A percentile compares a stretch with the other conserved stretches of the same genome.
phyloP scores from a whole-genome alignment of 2,113 vertebrate genomes.

The Amia ocellicauda region DNA sequence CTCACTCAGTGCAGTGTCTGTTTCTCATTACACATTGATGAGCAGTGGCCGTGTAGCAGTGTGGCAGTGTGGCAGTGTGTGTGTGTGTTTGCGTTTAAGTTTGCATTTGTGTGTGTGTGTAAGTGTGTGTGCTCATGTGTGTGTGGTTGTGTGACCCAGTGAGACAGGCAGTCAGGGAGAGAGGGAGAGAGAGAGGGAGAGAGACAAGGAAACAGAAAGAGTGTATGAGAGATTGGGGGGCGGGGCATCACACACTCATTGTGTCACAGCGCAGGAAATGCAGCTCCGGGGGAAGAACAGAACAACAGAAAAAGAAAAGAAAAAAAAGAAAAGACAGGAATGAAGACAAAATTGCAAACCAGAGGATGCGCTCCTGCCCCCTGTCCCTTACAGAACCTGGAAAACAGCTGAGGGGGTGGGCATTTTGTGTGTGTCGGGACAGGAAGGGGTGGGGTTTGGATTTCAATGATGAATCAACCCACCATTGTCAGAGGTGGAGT shows the following conservation, averaged over 20 bases:
- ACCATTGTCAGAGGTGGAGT: too few species aligned
- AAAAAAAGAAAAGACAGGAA: conserved; percentile 25
- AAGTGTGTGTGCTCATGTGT: conserved; percentile 48
- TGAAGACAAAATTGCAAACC: conserved; percentile 22
- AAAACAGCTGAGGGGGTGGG: too few species aligned
- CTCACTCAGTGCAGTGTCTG: conserved; percentile 50
- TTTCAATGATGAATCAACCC: too few species aligned
- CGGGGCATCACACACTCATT: too few species aligned
- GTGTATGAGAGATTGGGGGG: conserved; percentile 14
- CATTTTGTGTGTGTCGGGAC: too few species aligned
- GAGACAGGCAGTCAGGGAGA: too few species aligned
- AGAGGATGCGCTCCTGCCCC: background rate
- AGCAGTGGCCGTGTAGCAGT: conserved; percentile 34
- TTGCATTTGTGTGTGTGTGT: conserved; percentile 67
- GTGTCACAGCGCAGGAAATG: too few species aligned
- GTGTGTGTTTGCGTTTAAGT: too few species aligned
- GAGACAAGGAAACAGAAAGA: conserved; percentile 22
- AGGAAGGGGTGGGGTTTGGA: too few species aligned
- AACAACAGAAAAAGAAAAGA: background rate
- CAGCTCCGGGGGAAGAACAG: conserved; percentile 17
- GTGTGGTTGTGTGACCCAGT: too few species aligned
- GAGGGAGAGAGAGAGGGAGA: conserved; percentile 2
- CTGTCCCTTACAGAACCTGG: too few species aligned
- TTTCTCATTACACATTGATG: conserved; percentile 64
- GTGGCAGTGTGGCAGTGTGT: conserved; percentile 40